Evolutionary conservation across 2,113 vertebrate genomes (phyloP).

Genomic region (Tinamus guttatus): DNA sequence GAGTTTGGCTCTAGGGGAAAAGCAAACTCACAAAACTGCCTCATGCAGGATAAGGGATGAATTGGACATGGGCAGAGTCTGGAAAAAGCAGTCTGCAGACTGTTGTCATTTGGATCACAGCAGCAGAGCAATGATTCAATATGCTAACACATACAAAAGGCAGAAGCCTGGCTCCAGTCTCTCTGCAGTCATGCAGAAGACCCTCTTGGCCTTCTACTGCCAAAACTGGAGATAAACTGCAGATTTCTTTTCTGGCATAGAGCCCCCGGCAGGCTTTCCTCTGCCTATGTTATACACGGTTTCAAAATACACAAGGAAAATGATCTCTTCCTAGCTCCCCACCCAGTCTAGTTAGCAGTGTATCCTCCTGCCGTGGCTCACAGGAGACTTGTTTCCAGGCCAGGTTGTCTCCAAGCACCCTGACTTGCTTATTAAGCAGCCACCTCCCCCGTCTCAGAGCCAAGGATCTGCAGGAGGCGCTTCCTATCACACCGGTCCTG

Average conservation of each 20-base stretch:
- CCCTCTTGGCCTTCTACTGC: background rate
- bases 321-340: background rate
- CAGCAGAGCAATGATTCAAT: background rate
- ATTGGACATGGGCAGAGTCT: background rate
- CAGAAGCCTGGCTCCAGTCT: background rate
- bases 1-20: background rate
- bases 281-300: background rate
- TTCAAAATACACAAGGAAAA: background rate
- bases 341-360: background rate
- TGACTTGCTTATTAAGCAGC: background rate
- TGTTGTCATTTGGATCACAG: rapidly evolving
- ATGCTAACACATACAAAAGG: background rate
- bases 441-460: background rate
- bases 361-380: background rate
- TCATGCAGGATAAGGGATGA: background rate
- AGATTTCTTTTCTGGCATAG: background rate
- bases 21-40: background rate
- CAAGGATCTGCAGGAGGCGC: background rate
- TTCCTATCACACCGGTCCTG: background rate
- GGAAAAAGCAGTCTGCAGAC: background rate
- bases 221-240: background rate
- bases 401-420: background rate
- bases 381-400: background rate
- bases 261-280: background rate
- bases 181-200: background rate